Conservation (phyloP, 2,888 invertebrate genomes). For the Fragum fragum region DNA sequence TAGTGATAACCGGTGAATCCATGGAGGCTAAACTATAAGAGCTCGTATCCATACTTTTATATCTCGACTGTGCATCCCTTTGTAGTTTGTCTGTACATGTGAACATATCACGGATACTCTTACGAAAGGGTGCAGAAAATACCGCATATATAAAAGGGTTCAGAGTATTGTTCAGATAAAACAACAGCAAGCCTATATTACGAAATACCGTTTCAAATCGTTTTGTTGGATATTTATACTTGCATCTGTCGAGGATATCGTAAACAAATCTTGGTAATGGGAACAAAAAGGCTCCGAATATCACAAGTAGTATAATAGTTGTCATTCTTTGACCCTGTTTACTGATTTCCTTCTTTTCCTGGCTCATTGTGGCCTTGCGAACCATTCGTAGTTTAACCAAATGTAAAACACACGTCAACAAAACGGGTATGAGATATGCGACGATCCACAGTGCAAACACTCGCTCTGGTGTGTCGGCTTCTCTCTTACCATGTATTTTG, state of each 20-base stretch:
- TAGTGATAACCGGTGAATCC: background rate
- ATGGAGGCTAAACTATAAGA: background rate
- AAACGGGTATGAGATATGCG: conserved; percentile 9
- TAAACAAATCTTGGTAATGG: conserved; percentile 26
- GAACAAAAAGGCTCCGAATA: conserved; percentile 2
- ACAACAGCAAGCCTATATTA: conserved; percentile 4
- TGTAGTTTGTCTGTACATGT: background rate
- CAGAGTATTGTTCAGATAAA: conserved; percentile 15
- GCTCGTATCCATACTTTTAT: background rate
- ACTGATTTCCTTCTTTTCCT: background rate
- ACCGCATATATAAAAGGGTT: conserved; percentile 33
- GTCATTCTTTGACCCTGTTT: conserved; percentile 17
- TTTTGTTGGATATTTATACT: background rate
- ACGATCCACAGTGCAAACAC: background rate
- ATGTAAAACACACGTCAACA: conserved; percentile 16
- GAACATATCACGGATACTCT: conserved; percentile 19
- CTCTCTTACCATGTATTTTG: background rate
- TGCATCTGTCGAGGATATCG: background rate
- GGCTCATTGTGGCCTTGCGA: background rate
- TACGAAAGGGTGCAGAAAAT: conserved; percentile 17
- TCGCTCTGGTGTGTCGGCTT: background rate
- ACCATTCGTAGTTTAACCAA: conserved; percentile 19
- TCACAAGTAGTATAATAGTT: conserved; percentile 19
- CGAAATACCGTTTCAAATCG: background rate
- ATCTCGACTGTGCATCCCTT: background rate